Evolutionary conservation across 2,888 invertebrate genomes (phyloP), one percentile per base, ranked within the genome.

Genomic region (Smittia aterrima): DNA sequence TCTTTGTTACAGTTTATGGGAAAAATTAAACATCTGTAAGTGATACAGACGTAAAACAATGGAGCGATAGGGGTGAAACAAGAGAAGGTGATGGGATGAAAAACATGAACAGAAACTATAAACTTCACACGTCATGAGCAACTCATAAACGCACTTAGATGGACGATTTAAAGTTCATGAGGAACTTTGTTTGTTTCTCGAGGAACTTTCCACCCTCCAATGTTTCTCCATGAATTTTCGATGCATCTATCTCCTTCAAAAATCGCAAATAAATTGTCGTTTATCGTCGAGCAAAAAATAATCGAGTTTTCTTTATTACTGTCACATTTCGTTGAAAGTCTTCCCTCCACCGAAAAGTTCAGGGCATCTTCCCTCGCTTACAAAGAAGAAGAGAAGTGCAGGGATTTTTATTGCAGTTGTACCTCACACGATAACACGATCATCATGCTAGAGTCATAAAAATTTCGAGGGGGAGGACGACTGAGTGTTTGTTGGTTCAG

Each of bases 361-460:
- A 9, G 1, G 9, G 27, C 66, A 2, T 32, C 16, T 66, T 66
- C 66, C 32, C 25, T 66, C 20, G 58, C 58, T 18, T 18, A 58
- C 13, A 58, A 22, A 58, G 47, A 67, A 13, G 40, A n/a, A 72
- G 62, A 32, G 24, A 72, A 72, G 38, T 47, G 68, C 68, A 62
- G 58, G 72, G 62, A 72, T 72, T 70, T 71, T 72, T 62, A 72
- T 72, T 32, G 62, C 53, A 47, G 18, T 16, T n/a, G 70, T 54
- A 70, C 70, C 70, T 72, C n/a, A 53, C 41, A 22, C 70, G 70
- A 58, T 62, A 72, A 72, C 62, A 32, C 27, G 64, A 58, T 58
- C 58, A 58, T 58, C 58, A 58, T 58, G 58, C 18, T 22, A 18
- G 54, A 72, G 72, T 72, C 72, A 72, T 72, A 72, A 72, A 70